Conservation (phyloP, 2,113 vertebrate species). For the Rostratula benghalensis region DNA sequence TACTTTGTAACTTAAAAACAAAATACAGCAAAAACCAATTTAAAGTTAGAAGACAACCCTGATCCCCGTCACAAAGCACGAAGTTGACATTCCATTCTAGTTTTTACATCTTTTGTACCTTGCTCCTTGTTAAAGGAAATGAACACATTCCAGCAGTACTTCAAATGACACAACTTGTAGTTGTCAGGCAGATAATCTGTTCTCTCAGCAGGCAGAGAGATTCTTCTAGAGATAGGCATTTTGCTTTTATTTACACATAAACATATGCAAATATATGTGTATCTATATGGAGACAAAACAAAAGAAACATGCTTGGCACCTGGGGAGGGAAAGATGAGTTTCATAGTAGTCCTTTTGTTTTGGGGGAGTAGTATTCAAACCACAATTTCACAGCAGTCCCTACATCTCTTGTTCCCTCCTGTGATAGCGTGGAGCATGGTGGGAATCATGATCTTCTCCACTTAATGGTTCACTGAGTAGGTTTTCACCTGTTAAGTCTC, state of each 20-base stretch:
- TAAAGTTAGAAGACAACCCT: neutral
- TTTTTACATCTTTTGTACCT: neutral
- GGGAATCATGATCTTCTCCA: neutral
- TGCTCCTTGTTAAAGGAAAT: neutral
- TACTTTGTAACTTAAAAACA: neutral
- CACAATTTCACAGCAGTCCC: neutral
- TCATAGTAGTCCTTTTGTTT: neutral
- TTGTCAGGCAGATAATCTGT: neutral
- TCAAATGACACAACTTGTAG: neutral
- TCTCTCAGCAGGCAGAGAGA: constrained; percentile 8
- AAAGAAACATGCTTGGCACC: neutral
- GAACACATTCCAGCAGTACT: neutral
- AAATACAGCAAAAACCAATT: neutral
- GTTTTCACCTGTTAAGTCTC: neutral
- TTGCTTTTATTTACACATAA: neutral
- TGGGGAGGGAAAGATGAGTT: neutral
- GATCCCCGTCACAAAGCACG: neutral
- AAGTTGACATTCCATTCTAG: neutral
- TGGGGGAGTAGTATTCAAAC: neutral
- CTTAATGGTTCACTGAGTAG: neutral
- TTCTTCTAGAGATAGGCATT: neutral
- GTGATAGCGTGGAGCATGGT: fast-evolving
- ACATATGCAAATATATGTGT: neutral
- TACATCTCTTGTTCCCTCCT: neutral
- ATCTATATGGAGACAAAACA: neutral